Percentiles rank a stretch among this genome's conserved stretches.
Conservation (phyloP, 1,140 invertebrate genomes). For the Scaptodrosophila lebanonensis region DNA sequence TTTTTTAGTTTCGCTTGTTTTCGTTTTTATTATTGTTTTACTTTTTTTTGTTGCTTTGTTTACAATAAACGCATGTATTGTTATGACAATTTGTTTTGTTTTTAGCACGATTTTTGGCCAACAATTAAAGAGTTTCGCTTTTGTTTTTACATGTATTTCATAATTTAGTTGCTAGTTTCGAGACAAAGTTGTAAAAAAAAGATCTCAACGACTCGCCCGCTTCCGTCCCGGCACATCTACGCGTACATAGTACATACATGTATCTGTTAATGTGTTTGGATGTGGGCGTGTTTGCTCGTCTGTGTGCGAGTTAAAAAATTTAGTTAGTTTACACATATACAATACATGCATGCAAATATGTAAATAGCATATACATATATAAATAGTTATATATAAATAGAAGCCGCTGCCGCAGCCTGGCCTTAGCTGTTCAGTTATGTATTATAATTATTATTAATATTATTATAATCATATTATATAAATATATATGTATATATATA, state of each 20-base stretch:
- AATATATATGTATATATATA: slow-evolving; percentile 4
- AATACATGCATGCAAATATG: too few species aligned
- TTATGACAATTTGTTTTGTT: too few species aligned
- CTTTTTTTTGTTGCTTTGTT: too few species aligned
- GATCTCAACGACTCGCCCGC: too few species aligned
- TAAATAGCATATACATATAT: slow-evolving; percentile 9
- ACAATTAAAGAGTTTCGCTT: slow-evolving; percentile 18
- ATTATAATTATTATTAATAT: background rate
- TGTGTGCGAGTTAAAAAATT: too few species aligned
- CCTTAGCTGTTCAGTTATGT: background rate
- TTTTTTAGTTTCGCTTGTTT: slow-evolving; percentile 15
- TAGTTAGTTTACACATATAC: slow-evolving; percentile 6
- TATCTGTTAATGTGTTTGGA: too few species aligned
- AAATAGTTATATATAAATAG: background rate
- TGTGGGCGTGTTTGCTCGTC: too few species aligned
- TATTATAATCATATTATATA: slow-evolving; percentile 1
- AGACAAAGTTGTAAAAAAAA: too few species aligned
- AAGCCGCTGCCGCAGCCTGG: slow-evolving; percentile 2
- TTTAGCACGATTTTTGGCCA: slow-evolving; percentile 35
- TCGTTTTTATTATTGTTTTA: slow-evolving; percentile 1
- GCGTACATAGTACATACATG: too few species aligned
- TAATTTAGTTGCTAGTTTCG: background rate
- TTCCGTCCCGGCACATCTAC: too few species aligned
- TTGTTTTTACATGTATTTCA: slow-evolving; percentile 9
- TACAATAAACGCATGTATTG: too few species aligned